A percentile compares a stretch with the other conserved stretches of the same genome.
These are phyloP conservation scores for Lepidocolaptes lacrymiger DNA, from an alignment of 2,797 vertebrate genomes.

Conservation along the genomic window DNA sequence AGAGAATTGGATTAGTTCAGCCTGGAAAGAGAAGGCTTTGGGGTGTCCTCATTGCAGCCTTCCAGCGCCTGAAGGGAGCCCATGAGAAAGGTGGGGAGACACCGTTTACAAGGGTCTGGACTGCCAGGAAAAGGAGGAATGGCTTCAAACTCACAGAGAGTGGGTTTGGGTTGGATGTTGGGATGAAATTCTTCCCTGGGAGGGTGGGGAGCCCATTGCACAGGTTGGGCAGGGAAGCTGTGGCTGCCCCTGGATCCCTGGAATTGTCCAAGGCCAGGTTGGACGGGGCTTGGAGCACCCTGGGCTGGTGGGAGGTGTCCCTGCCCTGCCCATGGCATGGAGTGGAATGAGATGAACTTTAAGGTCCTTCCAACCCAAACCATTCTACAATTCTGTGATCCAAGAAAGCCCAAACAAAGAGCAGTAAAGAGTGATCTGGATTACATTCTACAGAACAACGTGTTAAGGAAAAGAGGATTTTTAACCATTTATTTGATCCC, in stretches of 20 bases:
- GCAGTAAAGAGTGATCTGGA: not conserved
- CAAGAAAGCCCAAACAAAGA: not conserved
- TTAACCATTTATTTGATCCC: not conserved
- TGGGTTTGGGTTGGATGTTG: rapidly evolving
- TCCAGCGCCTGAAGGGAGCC: not conserved
- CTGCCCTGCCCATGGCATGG: not conserved
- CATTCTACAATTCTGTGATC: not conserved
- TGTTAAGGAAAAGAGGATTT: not conserved
- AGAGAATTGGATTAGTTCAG: not conserved
- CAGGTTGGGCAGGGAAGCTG: not conserved
- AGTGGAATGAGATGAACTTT: rapidly evolving
- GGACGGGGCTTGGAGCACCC: not conserved
- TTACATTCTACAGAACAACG: not conserved
- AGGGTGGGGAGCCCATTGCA: not conserved
- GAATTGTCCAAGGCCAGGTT: rapidly evolving
- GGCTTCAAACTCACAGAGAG: rapidly evolving
- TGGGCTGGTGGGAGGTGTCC: not conserved
- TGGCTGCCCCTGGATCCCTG: not conserved
- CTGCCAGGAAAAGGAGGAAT: not conserved
- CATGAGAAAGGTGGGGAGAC: not conserved
- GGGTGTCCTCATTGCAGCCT: not conserved
- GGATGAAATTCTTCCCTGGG: rapidly evolving
- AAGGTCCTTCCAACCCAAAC: not conserved
- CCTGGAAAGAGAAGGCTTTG: not conserved
- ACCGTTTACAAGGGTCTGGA: not conserved